Percentiles rank a stretch among this genome's conserved stretches.
phyloP scores from a whole-genome alignment of 2,888 invertebrate genomes.

The Orthonychiurus folsomi region DNA sequence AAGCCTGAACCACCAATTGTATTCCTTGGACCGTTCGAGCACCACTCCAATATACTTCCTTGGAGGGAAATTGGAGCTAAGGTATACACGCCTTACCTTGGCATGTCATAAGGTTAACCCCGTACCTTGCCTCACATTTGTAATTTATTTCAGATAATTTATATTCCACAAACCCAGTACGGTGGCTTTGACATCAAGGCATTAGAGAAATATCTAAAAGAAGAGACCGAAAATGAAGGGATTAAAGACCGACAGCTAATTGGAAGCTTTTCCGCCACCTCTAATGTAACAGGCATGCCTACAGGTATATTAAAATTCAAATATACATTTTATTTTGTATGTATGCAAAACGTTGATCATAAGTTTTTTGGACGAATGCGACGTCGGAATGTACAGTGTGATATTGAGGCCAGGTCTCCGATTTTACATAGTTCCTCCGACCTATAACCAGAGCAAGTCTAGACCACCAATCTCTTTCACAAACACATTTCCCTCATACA shows the following conservation, averaged over 20 bases:
- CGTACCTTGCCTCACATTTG: slow-evolving; percentile 45
- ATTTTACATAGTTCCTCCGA: too few relatives aligned
- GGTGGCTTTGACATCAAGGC: slow-evolving; percentile 70
- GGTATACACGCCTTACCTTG: slow-evolving; percentile 51
- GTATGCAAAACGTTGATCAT: too few relatives aligned
- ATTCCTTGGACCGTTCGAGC: slow-evolving; percentile 70
- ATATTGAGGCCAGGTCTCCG: too few relatives aligned
- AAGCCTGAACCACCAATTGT: slow-evolving; percentile 51
- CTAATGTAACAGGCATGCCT: slow-evolving; percentile 80
- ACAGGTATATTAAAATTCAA: too few relatives aligned
- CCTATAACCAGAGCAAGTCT: too few relatives aligned
- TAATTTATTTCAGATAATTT: too few relatives aligned
- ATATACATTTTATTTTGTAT: too few relatives aligned
- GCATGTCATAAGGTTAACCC: too few relatives aligned
- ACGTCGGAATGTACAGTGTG: too few relatives aligned
- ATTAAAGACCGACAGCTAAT: slow-evolving; percentile 49
- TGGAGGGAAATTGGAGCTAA: slow-evolving; percentile 72
- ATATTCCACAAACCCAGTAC: slow-evolving; percentile 66
- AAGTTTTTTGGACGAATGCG: too few relatives aligned
- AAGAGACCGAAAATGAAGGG: slow-evolving; percentile 39
- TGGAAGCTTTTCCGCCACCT: slow-evolving; percentile 78
- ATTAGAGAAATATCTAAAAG: slow-evolving; percentile 60
- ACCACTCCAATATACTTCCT: slow-evolving; percentile 65
- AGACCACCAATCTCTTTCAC: too few relatives aligned
- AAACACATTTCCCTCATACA: too few relatives aligned